A percentile compares a stretch with the other conserved stretches of the same genome.
Conservation (phyloP, 2,888 invertebrate genomes). For the Quadroppia sp. region DNA sequence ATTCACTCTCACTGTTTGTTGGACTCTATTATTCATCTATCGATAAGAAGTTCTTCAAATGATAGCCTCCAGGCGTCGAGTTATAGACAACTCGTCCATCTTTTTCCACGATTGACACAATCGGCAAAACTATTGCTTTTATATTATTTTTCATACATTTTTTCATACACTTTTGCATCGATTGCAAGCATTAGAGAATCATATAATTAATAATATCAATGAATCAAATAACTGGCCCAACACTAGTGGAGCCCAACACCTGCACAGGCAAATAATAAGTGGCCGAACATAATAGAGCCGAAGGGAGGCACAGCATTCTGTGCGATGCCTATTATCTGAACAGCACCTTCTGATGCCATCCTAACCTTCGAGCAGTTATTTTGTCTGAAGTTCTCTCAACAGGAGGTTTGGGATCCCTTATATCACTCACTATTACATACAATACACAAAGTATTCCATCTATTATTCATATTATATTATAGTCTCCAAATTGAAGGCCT, state of each 20-base stretch:
- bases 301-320: not conserved
- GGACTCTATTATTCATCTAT: not conserved
- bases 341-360: conserved; percentile 15
- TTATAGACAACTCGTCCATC: too few relatives aligned
- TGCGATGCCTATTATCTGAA: not conserved
- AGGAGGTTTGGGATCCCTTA: conserved; percentile 17
- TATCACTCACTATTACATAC: not conserved
- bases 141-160: too few relatives aligned
- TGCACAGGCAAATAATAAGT: not conserved
- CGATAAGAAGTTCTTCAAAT: not conserved
- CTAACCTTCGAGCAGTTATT: not conserved
- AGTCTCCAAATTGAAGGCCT: conserved; percentile 23
- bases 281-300: not conserved
- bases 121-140: too few relatives aligned
- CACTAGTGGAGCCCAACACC: conserved; percentile 7
- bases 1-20: not conserved
- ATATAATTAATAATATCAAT: not conserved
- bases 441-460: not conserved
- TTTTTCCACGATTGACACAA: too few relatives aligned
- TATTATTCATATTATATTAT: conserved; percentile 26
- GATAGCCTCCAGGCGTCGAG: not conserved
- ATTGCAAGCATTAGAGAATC: too few relatives aligned
- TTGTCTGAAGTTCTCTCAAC: not conserved
- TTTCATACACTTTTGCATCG: too few relatives aligned
- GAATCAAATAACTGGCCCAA: not conserved